Percentiles rank a stretch among this genome's conserved stretches.
These are phyloP conservation scores for Andrena bucephala DNA, from an alignment of 2,888 invertebrate species.

Conservation along the genomic window DNA sequence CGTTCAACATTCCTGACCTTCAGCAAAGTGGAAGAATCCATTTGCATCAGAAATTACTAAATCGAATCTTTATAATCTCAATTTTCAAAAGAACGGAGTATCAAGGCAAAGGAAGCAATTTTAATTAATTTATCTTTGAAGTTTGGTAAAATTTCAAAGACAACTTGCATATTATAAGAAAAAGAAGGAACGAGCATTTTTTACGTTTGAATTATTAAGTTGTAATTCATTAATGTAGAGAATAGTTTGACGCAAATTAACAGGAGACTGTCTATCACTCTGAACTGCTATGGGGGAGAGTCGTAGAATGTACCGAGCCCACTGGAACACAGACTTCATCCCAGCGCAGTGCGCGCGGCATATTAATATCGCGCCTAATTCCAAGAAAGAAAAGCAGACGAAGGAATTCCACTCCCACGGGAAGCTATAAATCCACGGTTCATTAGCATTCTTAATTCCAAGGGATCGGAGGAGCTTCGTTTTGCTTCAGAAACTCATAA, in stretches of 20 bases:
- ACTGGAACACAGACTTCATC: neutral
- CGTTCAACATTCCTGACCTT: neutral
- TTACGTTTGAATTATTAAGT: no score
- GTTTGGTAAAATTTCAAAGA: no score
- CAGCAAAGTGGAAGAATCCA: neutral
- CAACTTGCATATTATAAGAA: no score
- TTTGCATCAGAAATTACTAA: neutral
- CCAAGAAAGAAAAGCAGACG: conserved; percentile 13
- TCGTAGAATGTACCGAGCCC: neutral
- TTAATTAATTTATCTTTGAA: no score
- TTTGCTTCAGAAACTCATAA: neutral
- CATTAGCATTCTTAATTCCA: conserved; percentile 32
- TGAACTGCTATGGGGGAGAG: neutral
- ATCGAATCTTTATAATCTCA: neutral
- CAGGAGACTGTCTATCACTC: neutral
- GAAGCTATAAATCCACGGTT: conserved; percentile 39
- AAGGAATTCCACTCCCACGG: conserved; percentile 36
- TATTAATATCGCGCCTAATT: conserved; percentile 27
- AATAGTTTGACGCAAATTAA: neutral
- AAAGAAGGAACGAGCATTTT: no score
- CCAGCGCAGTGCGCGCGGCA: conserved; percentile 8
- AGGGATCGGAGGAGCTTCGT: conserved; percentile 1
- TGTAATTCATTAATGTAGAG: no score
- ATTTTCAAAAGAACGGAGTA: neutral
- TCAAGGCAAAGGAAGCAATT: no score